These are phyloP conservation scores for Dendrolimus punctatus DNA, from an alignment of 1,140 invertebrate species.

Conservation along the genomic window DNA sequence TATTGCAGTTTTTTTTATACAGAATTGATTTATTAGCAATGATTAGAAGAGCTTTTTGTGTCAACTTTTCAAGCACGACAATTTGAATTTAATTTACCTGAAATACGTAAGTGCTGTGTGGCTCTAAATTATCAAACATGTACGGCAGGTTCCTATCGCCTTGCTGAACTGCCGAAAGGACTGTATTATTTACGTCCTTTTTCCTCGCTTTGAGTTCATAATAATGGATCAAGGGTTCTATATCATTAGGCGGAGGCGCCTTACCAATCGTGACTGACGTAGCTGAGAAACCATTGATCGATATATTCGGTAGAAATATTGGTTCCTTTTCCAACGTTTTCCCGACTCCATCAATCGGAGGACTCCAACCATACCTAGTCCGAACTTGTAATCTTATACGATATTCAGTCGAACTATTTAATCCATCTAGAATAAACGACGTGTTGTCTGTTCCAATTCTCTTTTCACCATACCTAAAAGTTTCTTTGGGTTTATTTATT, in stretches of 20 bases:
- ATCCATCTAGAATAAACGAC: constrained; percentile 76
- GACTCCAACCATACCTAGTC: constrained; percentile 66
- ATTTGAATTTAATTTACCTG: constrained; percentile 64
- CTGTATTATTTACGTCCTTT: constrained; percentile 71
- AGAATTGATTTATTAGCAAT: too few species aligned
- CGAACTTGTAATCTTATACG: constrained; percentile 63
- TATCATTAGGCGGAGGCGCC: constrained; percentile 76
- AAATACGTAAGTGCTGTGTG: constrained; percentile 84
- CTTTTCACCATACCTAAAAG: constrained; percentile 27
- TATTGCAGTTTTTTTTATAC: too few species aligned
- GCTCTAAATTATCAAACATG: constrained; percentile 83
- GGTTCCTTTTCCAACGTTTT: constrained; percentile 81
- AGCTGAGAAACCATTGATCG: constrained; percentile 83
- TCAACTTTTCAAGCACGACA: too few species aligned
- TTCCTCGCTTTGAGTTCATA: constrained; percentile 79
- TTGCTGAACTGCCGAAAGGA: constrained; percentile 76
- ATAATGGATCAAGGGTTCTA: constrained; percentile 82
- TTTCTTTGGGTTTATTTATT: neutral
- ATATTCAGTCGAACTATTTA: constrained; percentile 77
- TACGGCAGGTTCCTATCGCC: constrained; percentile 78
- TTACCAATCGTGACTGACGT: constrained; percentile 86
- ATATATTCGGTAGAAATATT: constrained; percentile 82
- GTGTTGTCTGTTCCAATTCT: constrained; percentile 73
- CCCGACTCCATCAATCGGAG: constrained; percentile 63
- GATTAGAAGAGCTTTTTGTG: too few species aligned